Base-by-base conservation (phyloP, 1,140 invertebrate genomes). In the Trinorchestia longiramus region DNA sequence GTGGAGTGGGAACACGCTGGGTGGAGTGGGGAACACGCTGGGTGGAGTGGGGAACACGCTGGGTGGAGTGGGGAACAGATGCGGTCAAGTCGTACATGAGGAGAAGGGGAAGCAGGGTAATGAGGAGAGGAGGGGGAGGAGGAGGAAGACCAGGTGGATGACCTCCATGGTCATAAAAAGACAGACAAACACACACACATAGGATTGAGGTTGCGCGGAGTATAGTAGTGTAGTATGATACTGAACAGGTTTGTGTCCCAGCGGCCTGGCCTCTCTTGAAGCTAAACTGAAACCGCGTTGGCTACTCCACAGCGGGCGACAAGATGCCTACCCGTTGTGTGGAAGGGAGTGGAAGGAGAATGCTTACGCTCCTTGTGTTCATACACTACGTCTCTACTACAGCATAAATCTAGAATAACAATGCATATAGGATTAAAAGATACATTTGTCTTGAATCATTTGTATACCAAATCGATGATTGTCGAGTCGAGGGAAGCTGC, bases 101-200 rank as follows among this genome's bases (percentile, higher is more conserved):
- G 28, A 28, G 88, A 3, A 36, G 19, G 41, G 88, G 15, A 77
- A 36, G 28, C 1, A 36, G 3, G 88, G 88, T 4, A 41, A 44
- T 91, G 41, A 17, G 43, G 28, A 42, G 41, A 15, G 43, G 41
- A 36, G 41, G 88, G 15, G 19, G 88, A 17, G 88, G 88, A 91
- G 88, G 43, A 91, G 88, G 41, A 91, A 11, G 62, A 77, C 62
- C 88, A 91, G 88, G 88, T 91, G 88, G 88, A 91, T 91, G 88
- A 91, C 88, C 88, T 91, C 88, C 88, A 91, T 91, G 88, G 88
- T 41, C 88, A 44, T 91, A 91, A 91, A 44, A 91, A 91, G 88
- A 91, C 41, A 91, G 88, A 91, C 88, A 91, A 23, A 91, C 88
- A 91, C 88, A 44, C 88, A 91, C 43, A 44, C 41, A 91, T 42